Conservation (phyloP, 2,888 invertebrate genomes). For the Caprella mutica region DNA sequence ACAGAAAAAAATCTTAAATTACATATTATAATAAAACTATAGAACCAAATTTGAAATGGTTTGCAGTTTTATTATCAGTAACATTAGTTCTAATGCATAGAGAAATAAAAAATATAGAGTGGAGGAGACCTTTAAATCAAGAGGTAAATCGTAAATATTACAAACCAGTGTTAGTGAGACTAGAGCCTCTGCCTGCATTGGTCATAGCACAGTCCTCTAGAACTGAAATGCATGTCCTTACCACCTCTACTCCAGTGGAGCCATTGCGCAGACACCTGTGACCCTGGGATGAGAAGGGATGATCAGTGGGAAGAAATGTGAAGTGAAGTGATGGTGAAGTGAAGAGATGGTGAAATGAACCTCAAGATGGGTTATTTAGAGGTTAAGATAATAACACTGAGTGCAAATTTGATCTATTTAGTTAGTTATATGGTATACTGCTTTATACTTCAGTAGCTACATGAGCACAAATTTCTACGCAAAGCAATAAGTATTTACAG, state of each 20-base stretch:
- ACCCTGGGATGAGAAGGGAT: slow-evolving; percentile 15
- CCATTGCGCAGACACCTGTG: slow-evolving; percentile 50
- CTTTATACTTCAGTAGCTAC: too few relatives aligned
- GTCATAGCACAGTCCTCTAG: slow-evolving; percentile 80
- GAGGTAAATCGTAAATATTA: not conserved
- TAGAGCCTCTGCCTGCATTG: slow-evolving; percentile 92
- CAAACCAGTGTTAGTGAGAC: slow-evolving; percentile 67
- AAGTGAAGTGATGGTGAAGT: too few relatives aligned
- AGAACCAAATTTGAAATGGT: too few relatives aligned
- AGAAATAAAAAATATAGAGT: not conserved
- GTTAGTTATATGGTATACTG: not conserved
- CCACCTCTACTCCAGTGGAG: slow-evolving; percentile 65
- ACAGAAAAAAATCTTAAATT: not conserved
- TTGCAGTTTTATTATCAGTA: too few relatives aligned
- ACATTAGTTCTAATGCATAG: too few relatives aligned
- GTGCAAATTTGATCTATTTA: not conserved
- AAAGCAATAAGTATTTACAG: too few relatives aligned
- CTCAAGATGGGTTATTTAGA: not conserved
- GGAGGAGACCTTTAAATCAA: not conserved
- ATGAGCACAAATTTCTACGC: too few relatives aligned
- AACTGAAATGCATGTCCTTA: slow-evolving; percentile 62
- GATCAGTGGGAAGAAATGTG: not conserved
- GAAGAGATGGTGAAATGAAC: too few relatives aligned
- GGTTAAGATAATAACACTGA: not conserved
- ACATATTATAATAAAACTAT: not conserved